Base-by-base conservation (phyloP, 2,888 invertebrate genomes). In the Drosophila fungiperda region DNA sequence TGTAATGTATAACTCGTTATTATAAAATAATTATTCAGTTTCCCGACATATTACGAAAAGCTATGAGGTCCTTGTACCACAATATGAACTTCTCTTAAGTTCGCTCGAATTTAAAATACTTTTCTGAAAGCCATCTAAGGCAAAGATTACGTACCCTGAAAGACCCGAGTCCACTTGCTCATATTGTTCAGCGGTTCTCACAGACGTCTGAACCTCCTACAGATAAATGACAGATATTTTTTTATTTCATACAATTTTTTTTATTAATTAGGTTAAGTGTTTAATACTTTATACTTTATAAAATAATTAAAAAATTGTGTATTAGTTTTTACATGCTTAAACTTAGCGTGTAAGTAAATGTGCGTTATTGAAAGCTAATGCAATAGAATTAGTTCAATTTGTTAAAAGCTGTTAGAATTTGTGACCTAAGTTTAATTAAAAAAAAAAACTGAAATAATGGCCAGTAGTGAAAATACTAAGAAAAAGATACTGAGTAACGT, bases 401-500 rank as follows among this genome's bases (percentile, higher is more conserved):
- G 45, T 12, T 23, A 15, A 15, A 23, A 1, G 45, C 12, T 8
- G 20, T 15, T 23, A 7, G 15, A 45, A 15, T 45, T 23, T 15
- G 45, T 45, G 8, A 23, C 20, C 8, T 15, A 45, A 45, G 45
- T 15, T 8, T 23, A 23, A 23, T 45, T 45, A 7, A 8, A 45
- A 15, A 8, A 8, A 45, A 15, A 45, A 45, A 45, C 8, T 45
- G 3, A 38, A 23, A 54, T 29, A 29, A 77, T 73, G 81, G 76
- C 58, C 8, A 52, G 42, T 32, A 40, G 29, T 1, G 48, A 20
- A 1, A 17, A 32, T 38, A 26, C 33, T 0, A 84, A 87, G 59
- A 82, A 73, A 63, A 89, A 86, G 23, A 83, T 92, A 23, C 71
- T 93, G 0, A 89, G 70, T 38, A 77, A 71, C 12, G 59, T 52